These are phyloP conservation scores for Macaca nemestrina DNA, from an alignment of 2,113 vertebrate genomes.

Conservation along the genomic window DNA sequence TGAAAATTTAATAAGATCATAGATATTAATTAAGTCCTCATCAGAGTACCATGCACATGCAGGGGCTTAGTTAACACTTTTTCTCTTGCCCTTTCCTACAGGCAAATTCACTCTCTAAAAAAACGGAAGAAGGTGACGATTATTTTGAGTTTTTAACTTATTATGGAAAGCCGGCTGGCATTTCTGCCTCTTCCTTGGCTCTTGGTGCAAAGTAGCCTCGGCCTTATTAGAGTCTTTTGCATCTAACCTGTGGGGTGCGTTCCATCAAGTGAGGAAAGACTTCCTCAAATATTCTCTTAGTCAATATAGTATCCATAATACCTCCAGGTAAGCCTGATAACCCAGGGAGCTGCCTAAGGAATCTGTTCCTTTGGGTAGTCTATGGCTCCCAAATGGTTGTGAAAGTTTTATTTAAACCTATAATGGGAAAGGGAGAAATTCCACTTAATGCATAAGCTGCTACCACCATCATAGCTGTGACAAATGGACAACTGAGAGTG, in stretches of 20 bases:
- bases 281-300: constrained; percentile 2
- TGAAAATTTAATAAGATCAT: not conserved
- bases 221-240: not conserved
- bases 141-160: not conserved
- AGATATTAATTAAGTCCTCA: not conserved
- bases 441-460: not conserved
- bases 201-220: not conserved
- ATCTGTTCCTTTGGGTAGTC: not conserved
- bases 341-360: not conserved
- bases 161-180: not conserved
- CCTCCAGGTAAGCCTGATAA: not conserved
- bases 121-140: not conserved
- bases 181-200: not conserved
- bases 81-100: not conserved
- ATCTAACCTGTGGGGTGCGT: not conserved
- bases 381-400: not conserved
- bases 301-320: not conserved
- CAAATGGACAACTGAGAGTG: not conserved
- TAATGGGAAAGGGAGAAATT: constrained; percentile 31
- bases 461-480: not conserved
- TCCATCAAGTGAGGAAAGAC: not conserved
- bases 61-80: not conserved
- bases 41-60: not conserved
- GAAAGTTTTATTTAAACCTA: constrained; percentile 50
- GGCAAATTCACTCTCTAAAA: not conserved